Conservation (phyloP, 37 sponge, comb jelly and placozoan genomes). For the Diacarnus erythraeanus region DNA sequence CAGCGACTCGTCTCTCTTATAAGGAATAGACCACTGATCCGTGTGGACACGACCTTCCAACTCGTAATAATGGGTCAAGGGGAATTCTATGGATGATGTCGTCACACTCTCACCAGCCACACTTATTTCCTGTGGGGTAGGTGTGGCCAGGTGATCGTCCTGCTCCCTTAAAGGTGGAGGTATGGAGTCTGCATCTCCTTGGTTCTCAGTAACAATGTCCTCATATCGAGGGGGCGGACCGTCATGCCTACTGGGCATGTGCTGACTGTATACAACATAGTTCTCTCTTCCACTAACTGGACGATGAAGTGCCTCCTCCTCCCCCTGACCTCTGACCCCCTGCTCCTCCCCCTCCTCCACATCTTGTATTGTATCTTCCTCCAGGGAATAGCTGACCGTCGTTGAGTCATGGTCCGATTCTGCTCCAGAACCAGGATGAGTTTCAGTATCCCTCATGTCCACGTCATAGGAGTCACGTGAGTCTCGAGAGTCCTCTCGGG, state of each 20-base stretch:
- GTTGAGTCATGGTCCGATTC: constrained; percentile 62
- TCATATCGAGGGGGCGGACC: constrained; percentile 62
- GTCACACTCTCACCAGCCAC: not conserved
- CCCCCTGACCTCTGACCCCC: not conserved
- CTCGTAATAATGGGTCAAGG: constrained; percentile 87
- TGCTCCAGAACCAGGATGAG: constrained; percentile 29
- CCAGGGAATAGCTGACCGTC: constrained; percentile 66
- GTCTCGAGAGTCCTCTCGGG: not conserved
- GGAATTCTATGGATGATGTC: constrained; percentile 59
- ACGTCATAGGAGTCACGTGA: constrained; percentile 32
- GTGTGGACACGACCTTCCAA: constrained; percentile 87
- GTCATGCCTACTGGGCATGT: constrained; percentile 8
- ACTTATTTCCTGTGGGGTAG: not conserved
- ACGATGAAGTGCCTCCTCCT: constrained; percentile 1
- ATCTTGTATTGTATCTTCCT: constrained; percentile 46
- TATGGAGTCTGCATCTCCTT: not conserved
- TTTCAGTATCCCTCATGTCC: constrained; percentile 54
- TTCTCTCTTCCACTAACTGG: not conserved
- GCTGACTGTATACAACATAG: not conserved
- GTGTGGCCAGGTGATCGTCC: not conserved
- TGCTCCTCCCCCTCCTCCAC: constrained; percentile 23
- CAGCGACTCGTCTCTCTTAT: constrained; percentile 77
- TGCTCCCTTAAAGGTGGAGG: constrained; percentile 19
- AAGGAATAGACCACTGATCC: constrained; percentile 93
- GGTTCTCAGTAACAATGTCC: constrained; percentile 43